Percentiles rank a stretch among this genome's conserved stretches.
These are phyloP conservation scores for Apamea monoglypha DNA, from an alignment of 2,888 invertebrate genomes.

Conservation along the genomic window DNA sequence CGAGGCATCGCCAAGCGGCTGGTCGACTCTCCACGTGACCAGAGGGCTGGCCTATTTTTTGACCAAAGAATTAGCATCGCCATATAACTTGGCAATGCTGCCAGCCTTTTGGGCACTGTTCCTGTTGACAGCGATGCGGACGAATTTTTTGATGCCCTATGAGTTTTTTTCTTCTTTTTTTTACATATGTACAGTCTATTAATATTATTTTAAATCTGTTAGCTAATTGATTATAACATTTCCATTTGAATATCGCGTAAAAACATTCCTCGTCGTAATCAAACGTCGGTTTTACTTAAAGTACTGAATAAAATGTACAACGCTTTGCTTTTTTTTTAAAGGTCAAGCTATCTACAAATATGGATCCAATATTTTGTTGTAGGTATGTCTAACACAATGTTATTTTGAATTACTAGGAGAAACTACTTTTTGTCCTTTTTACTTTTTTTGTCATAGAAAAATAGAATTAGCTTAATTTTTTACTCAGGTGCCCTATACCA, in stretches of 20 bases:
- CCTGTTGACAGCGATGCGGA: neutral
- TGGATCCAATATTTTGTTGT: too few relatives aligned
- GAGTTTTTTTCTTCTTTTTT: too few relatives aligned
- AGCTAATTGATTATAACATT: neutral
- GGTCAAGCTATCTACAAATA: too few relatives aligned
- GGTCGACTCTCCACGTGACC: neutral
- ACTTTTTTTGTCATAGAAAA: constrained; percentile 1
- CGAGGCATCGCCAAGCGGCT: neutral
- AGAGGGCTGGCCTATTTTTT: neutral
- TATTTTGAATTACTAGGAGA: constrained; percentile 5
- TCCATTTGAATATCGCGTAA: neutral
- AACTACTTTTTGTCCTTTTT: too few relatives aligned
- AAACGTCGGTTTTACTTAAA: neutral
- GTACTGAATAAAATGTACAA: neutral
- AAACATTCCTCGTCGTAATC: neutral
- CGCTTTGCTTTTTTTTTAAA: too few relatives aligned
- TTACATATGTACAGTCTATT: too few relatives aligned
- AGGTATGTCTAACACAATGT: neutral
- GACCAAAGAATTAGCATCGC: neutral
- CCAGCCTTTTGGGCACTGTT: neutral
- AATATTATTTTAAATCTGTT: too few relatives aligned
- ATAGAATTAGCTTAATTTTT: constrained; percentile 10
- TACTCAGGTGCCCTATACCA: neutral
- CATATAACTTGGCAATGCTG: neutral
- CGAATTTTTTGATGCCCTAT: too few relatives aligned